A percentile compares a stretch with the other conserved stretches of the same genome.
Conservation (phyloP, 2,888 invertebrate genomes). For the Brachylomia viminalis region DNA sequence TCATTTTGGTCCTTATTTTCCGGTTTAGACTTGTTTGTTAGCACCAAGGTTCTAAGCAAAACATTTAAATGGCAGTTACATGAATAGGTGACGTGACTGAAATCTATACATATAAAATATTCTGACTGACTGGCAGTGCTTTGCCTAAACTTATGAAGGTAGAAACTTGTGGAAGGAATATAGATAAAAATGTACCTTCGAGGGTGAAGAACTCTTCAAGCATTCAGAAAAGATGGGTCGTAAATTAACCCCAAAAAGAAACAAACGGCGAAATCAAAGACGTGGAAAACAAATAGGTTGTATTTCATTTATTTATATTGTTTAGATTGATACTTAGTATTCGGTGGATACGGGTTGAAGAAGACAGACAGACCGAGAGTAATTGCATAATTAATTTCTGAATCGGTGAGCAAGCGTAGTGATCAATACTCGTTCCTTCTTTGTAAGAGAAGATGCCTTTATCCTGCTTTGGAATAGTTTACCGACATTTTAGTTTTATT, state of each 20-base stretch:
- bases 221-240: too few relatives aligned
- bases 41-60: conserved; percentile 36
- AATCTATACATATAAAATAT: not conserved
- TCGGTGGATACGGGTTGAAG: not conserved
- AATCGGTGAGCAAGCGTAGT: not conserved
- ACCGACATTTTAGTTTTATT: not conserved
- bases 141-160: not conserved
- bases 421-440: not conserved
- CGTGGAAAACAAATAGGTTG: not conserved
- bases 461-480: not conserved
- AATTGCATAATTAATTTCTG: not conserved
- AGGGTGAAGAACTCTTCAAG: not conserved
- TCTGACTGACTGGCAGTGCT: not conserved
- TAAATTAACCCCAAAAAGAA: not conserved
- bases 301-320: not conserved
- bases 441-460: not conserved
- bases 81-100: not conserved
- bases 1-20: conserved; percentile 52
- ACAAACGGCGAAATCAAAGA: not conserved
- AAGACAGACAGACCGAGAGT: not conserved
- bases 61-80: conserved; percentile 24
- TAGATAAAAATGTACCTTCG: not conserved
- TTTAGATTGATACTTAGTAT: not conserved
- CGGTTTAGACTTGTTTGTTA: conserved; percentile 36
- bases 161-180: not conserved